Evolutionary conservation across 2,113 vertebrate species (phyloP), one percentile per base, ranked within the genome.

Genomic region (Pavo muticus): DNA sequence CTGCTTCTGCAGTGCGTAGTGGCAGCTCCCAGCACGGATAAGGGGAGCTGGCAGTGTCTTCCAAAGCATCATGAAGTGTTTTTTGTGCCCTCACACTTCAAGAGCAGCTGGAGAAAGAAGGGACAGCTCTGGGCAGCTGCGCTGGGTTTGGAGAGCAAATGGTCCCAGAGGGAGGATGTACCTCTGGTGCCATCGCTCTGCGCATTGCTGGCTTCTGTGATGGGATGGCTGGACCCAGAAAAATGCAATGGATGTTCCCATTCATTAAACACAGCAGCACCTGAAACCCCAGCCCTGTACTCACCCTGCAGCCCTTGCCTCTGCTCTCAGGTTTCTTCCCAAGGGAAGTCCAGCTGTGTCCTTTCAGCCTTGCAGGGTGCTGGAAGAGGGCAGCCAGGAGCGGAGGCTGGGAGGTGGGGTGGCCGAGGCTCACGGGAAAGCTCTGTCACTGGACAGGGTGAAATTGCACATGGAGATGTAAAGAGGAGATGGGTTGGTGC

Each of bases 331-430:
- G 74, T 68, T 96, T 94, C 79, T 40, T 4, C 5, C 86, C 69
- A 90, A 60, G 75, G 91, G 94, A 94, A 94, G 64, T 17, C 80
- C 91, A 94, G 78, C 50, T 69, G 73, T 73, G 65, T 96, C 94
- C 65, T 94, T 96, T 78, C 67, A 74, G 6, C 75, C 73, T 81
- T 88, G 35, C 27, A 86, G 89, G 89, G 69, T 70, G 95, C 91
- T 86, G 91, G 88, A 94, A 91, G 86, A 93, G 54, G 87, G 92
- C 78, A 91, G 90, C 84, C 78, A 74, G 93, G 88, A 92, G 84
- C 79, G 52, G 64, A 91, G 42, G 68, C 74, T 44, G 35, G 57
- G 84, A 87, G 93, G 75, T 85, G 88, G 0, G 89, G 85, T 91
- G 93, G 68, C 61, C 82, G 57, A 57, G 69, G 16, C 80, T 97